phyloP scores from a whole-genome alignment of 2,888 invertebrate genomes.

The Deroplatys truncata region DNA sequence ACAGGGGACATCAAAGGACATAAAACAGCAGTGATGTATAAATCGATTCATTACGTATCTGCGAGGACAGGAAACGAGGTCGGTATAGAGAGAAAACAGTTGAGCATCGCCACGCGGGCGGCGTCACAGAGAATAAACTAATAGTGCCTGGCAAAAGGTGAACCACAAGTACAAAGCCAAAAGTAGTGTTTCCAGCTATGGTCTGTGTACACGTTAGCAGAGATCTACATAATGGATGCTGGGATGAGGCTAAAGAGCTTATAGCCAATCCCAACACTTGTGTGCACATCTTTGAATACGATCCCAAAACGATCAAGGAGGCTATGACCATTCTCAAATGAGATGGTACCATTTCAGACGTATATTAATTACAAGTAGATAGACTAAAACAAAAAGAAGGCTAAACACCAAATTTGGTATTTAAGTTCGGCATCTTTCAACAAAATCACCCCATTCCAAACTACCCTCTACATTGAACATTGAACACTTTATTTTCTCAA shows the following conservation, averaged over 20 bases:
- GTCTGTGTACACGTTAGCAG: neutral
- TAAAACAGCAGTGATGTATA: conserved; percentile 19
- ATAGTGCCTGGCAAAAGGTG: conserved; percentile 1
- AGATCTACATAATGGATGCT: neutral
- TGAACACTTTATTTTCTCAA: no score
- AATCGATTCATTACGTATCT: conserved; percentile 21
- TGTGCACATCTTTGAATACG: neutral
- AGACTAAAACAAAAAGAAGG: no score
- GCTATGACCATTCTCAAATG: no score
- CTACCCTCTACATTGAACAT: no score
- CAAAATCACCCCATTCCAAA: no score
- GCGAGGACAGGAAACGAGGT: neutral
- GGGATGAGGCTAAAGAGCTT: neutral
- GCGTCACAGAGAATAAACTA: conserved; percentile 13
- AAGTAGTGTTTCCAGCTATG: neutral
- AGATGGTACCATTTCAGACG: no score
- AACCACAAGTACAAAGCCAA: neutral
- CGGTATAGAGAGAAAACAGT: neutral
- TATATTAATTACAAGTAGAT: no score
- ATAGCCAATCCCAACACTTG: neutral
- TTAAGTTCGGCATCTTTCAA: no score
- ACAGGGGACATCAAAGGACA: conserved; percentile 24
- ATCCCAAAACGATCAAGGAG: neutral
- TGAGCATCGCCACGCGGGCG: neutral
- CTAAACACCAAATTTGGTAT: no score